Percentiles rank a stretch among this genome's conserved stretches.
phyloP scores from a whole-genome alignment of 2,888 invertebrate species.

The Liopterus haemorrhoidalis region DNA sequence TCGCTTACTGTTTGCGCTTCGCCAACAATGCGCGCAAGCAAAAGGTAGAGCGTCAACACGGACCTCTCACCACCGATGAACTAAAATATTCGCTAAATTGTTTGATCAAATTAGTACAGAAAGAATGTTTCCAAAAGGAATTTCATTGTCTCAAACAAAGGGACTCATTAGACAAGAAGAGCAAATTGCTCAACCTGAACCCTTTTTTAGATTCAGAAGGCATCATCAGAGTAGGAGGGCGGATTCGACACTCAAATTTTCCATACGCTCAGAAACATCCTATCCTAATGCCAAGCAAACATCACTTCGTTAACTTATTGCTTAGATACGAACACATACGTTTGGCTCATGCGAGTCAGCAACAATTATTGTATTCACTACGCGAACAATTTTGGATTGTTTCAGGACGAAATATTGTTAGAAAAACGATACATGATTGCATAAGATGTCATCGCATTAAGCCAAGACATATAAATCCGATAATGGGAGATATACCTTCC shows the following conservation, averaged over 20 bases:
- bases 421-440: conserved; percentile 10
- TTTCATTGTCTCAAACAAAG: too few relatives aligned
- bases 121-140: too few relatives aligned
- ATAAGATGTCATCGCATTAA: conserved; percentile 1
- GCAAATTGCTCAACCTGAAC: too few relatives aligned
- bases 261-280: conserved; percentile 4
- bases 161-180: too few relatives aligned
- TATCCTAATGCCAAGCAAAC: conserved; percentile 2
- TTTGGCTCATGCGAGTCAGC: conserved; percentile 32
- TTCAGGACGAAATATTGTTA: conserved; percentile 11
- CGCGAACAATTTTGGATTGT: conserved; percentile 15
- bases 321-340: conserved; percentile 19
- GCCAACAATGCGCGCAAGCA: too few relatives aligned
- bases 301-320: conserved; percentile 5
- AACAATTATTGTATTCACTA: conserved; percentile 25
- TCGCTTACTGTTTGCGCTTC: too few relatives aligned
- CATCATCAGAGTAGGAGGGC: conserved; percentile 13
- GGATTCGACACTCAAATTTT: conserved; percentile 9
- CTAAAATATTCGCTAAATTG: too few relatives aligned
- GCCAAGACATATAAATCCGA: neutral
- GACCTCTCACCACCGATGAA: too few relatives aligned
- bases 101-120: too few relatives aligned
- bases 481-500: conserved; percentile 11
- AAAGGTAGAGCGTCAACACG: too few relatives aligned
- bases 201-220: neutral